Percentiles rank a stretch among this genome's conserved stretches.
These are phyloP conservation scores for Eilema caniola DNA, from an alignment of 2,888 invertebrate species.

Conservation along the genomic window DNA sequence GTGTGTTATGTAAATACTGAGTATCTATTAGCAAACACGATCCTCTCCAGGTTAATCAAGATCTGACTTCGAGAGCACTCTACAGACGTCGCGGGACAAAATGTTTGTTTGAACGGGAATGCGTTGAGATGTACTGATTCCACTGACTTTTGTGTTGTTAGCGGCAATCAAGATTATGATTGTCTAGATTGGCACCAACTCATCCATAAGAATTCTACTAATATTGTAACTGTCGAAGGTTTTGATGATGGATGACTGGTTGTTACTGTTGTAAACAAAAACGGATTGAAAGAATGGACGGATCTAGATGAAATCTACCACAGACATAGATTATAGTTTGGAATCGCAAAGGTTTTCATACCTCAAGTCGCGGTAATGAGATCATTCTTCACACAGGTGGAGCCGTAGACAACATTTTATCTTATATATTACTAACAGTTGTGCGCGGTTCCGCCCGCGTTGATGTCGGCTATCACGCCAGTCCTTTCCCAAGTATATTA, in stretches of 20 bases:
- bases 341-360: no score
- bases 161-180: background rate
- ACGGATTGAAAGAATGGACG: no score
- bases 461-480: no score
- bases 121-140: background rate
- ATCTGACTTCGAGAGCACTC: background rate
- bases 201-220: background rate
- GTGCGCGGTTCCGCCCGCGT: no score
- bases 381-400: no score
- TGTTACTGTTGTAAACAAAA: background rate
- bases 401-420: no score
- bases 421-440: no score
- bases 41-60: conserved; percentile 15
- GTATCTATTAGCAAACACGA: conserved; percentile 11
- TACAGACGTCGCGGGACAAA: background rate
- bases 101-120: conserved; percentile 4
- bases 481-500: no score
- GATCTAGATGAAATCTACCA: background rate
- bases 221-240: background rate
- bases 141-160: background rate
- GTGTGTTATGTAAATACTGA: conserved; percentile 15
- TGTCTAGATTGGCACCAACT: background rate
- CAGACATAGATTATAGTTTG: no score
- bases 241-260: background rate
- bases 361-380: no score